Evolutionary conservation across 2,888 invertebrate genomes (phyloP).

Genomic region (Drosophila ochracea): DNA sequence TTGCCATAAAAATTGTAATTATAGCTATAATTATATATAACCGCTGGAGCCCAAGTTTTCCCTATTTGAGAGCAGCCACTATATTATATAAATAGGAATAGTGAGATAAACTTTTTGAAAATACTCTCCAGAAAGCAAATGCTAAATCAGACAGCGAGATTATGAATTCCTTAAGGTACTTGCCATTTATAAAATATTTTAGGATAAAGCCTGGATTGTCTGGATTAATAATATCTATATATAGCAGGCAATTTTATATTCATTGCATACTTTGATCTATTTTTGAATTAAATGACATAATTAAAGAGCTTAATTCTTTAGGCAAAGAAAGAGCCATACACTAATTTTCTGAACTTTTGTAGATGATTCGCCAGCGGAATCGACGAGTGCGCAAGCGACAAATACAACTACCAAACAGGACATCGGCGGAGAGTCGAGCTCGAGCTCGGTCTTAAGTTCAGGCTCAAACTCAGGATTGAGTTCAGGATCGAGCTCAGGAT

Average conservation of each 20-base stretch:
- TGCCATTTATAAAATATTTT: not conserved
- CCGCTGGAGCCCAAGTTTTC: not conserved
- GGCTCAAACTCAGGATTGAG: accelerated
- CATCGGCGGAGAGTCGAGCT: not conserved
- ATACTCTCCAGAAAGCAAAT: not conserved
- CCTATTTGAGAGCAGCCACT: not conserved
- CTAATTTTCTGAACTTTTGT: not conserved
- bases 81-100: not conserved
- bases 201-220: not conserved
- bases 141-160: not conserved
- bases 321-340: not conserved
- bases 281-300: not conserved
- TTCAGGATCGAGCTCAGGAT: not conserved
- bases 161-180: too few relatives aligned
- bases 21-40: too few relatives aligned
- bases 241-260: not conserved
- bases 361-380: not conserved
- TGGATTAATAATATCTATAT: not conserved
- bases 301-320: not conserved
- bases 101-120: not conserved
- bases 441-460: not conserved
- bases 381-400: not conserved
- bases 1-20: not conserved
- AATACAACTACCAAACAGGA: not conserved
- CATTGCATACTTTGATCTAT: not conserved